Evolutionary conservation across 2,113 vertebrate species (phyloP), one percentile per base, ranked within the genome.

Genomic region (Struthidea cinerea): DNA sequence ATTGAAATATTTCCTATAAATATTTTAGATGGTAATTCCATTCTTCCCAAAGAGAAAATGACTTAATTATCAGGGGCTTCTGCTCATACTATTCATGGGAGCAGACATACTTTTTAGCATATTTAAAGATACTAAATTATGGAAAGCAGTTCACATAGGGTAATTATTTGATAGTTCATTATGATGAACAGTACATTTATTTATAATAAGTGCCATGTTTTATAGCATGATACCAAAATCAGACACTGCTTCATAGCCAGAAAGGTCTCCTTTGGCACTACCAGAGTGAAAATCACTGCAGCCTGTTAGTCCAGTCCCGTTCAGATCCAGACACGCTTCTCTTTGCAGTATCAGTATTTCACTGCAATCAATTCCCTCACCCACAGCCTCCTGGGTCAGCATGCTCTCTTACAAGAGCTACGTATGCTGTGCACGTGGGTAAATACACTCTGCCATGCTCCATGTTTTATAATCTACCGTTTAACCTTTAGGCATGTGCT

Each of bases 101-200:
- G 71, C 44, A 87, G 84, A 82, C 81, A 92, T 9, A 89, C 47
- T 87, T 93, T 78, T 37, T 39, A 75, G 52, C 79, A 88, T 70
- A 93, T 83, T 95, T 94, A 59, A 96, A 91, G 75, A 55, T 24
- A 92, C 5, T 93, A 84, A 94, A 89, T 95, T 92, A 96, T 77
- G 71, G 61, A 94, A 79, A 65, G 9, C 69, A 94, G 77, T 52
- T 93, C 76, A 64, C 53, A 63, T 2, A 35, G 79, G 75, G 83
- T 71, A 93, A 92, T 95, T 96, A 96, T 84, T 81, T 89, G 74
- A 84, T 92, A 69, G 77, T 37, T 84, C 83, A 95, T 88, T 92
- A 77, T 75, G 53, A 93, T 13, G 80, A 92, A 86, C 17, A 86
- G 46, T 7, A 76, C 28, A 63, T 67, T 78, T 90, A 78, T 87